Evolutionary conservation across 2,888 invertebrate genomes (phyloP), one percentile per base, ranked within the genome.

Genomic region (Anoplius nigerrimus): DNA sequence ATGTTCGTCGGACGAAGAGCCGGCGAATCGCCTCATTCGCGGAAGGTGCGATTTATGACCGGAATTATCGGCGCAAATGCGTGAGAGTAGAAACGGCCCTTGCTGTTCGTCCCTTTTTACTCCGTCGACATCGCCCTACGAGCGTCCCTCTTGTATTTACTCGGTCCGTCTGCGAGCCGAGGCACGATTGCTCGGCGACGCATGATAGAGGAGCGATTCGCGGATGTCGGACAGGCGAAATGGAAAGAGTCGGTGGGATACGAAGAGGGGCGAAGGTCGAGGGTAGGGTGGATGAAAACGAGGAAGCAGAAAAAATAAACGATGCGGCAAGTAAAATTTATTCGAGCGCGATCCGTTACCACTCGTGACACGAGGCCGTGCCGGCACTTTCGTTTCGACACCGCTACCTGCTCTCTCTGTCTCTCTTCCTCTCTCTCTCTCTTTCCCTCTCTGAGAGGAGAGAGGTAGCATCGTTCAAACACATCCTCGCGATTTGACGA

Each of bases 331-430:
- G 74, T 65, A 71, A 78, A 72, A 75, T 78, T 77, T 71, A 72
- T 72, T 78, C 62, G 76, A 71, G 65, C 70, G 65, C 68, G 68
- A 78, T 75, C 62, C 69, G 62, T 68, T 62, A 69, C 68, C 55
- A 57, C 64, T 62, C 56, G 66, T 59, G 62, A 63, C 57, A 71
- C 68, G 66, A 62, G 51, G 63, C 27, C 63, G 66, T 27, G 24
- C 11, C 18, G 64, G 61, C 62, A 67, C 69, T 62, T 59, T 43
- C 27, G 53, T 48, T 18, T 48, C 55, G 24, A 61, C 22, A 60
- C 43, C 11, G 51, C 52, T 56, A 62, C 66, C 63, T 66, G 62
- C 43, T 16, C 52, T 62, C 18, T 48, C 3, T 42, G 6, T 8
- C 42, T 6, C 13, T 42, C 42, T 13, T 13, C 42, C 13, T 42